A percentile compares a stretch with the other conserved stretches of the same genome.
Evolutionary conservation across 2,888 invertebrate species (phyloP).

Genomic region (Gryllus longicercus): DNA sequence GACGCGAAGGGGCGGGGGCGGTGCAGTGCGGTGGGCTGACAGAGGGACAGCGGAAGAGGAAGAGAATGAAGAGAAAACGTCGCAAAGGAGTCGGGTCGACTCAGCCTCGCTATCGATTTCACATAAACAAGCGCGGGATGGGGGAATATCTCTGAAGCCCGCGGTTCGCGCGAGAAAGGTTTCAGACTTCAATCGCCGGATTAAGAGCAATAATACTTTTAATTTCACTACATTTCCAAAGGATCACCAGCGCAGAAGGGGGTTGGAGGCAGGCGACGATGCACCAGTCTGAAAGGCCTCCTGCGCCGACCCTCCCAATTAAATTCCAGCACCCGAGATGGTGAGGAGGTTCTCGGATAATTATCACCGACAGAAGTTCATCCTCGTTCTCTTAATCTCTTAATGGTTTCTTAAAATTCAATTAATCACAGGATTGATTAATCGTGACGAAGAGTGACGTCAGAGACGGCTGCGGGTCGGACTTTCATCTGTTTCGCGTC

Average conservation of each 20-base stretch:
- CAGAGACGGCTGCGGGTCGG: background rate
- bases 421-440: background rate
- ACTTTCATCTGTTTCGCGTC: conserved; percentile 5
- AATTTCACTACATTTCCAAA: background rate
- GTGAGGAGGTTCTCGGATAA: background rate
- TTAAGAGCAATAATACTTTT: background rate
- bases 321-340: background rate
- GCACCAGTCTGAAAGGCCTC: too few relatives aligned
- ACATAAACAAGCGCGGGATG: background rate
- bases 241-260: background rate
- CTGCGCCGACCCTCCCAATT: background rate
- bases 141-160: background rate
- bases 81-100: too few relatives aligned
- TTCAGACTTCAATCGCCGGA: background rate
- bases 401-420: conserved; percentile 17
- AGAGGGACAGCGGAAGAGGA: too few relatives aligned
- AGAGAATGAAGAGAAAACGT: too few relatives aligned
- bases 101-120: background rate
- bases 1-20: too few relatives aligned
- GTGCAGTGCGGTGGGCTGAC: too few relatives aligned
- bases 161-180: background rate
- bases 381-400: background rate
- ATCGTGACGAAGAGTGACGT: conserved; percentile 5
- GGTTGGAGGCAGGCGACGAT: background rate
- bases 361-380: conserved; percentile 8